Base-by-base conservation (phyloP, 2,888 invertebrate species). In the Diarsia dahlii region DNA sequence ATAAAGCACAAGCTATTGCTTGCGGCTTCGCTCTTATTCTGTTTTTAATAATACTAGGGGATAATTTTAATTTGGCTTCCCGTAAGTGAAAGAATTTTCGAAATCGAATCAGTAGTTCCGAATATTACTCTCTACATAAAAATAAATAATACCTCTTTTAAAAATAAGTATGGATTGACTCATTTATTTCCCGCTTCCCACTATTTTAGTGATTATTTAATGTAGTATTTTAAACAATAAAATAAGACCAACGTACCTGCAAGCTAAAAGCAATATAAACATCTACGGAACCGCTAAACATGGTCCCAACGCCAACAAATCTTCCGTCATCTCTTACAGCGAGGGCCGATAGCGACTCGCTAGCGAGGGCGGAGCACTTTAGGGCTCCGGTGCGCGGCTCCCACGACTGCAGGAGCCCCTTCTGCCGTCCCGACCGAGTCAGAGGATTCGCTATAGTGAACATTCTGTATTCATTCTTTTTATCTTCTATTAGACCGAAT, bases 201-300 rank as follows among this genome's bases (percentile, higher is more conserved):
- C 13, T 15, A 20, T 34, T 50, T 58, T 58, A 58, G 18, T 69
- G 50, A n/a, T 76, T 79, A 76, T 70, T 78, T 8, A 39, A 18
- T 34, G 20, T 45, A 52, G 3, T 45, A 12, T 23, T 28, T n/a
- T 18, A 68, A 5, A 0, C n/a, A 69, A 52, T 15, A 13, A 10
- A 69, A 50, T 13, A 54, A 46, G 5, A 28, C 0, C 10, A 67
- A 84, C 86, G 84, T 87, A 98, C 98, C 97, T 99, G 98, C 90
- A 99, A 97, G 95, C 98, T 99, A 94, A 99, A 99, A 65, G 99
- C 98, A 84, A 99, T 97, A 91, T 98, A 99, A 87, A 99, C 98
- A 84, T 98, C 98, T 20, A 99, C 98, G 88, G 98, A 98, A 67
- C 99, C 99, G 76, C 98, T 98, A 91, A 98, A 98, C 98, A 99